Evolutionary conservation across 2,113 vertebrate species (phyloP), one percentile per base, ranked within the genome.

Genomic region (Eidolon helvum): DNA sequence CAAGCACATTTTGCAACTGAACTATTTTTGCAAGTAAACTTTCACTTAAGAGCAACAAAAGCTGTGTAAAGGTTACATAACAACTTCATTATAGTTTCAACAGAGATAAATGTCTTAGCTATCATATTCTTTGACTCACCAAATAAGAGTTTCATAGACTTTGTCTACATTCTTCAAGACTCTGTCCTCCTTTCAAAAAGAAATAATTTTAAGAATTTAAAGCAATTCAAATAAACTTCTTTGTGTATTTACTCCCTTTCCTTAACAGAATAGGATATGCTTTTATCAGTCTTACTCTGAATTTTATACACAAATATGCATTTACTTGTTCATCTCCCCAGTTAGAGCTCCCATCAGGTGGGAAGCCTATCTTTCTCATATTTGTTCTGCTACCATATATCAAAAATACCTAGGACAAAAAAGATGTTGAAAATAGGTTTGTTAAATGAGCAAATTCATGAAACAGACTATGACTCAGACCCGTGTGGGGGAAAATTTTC

Each of bases 1-100:
- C 50, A 97, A 98, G 57, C 40, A 77, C 40, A 85, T 95, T 92
- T 84, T 92, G 79, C 74, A 93, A 96, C 45, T 71, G 61, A 93
- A 68, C 16, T 22, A 86, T 57, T 96, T 96, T 79, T 93, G 90
- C 43, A 96, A 95, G 55, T 35, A 89, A 89, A 90, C 21, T 79
- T 95, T 93, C 43, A 87, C 72, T 89, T 72, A 50, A 88, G 71
- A 92, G 74, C 59, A 92, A 92, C 33, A 89, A 90, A 97, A 86
- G 4, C 16, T 79, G 22, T 86, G 12, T 48, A 59, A 92, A 89
- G 33, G 9, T 87, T 63, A 91, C 11, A 80, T 22, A 21, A 50
- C 79, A 80, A 48, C 59, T 82, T 80, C 38, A 63, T 59, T 82
- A 77, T 43, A 79, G 38, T 80, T 88, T 97, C 53, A 94, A 63